These are phyloP conservation scores for Daphoenositta chrysoptera DNA, from an alignment of 2,113 vertebrate genomes.

Conservation along the genomic window DNA sequence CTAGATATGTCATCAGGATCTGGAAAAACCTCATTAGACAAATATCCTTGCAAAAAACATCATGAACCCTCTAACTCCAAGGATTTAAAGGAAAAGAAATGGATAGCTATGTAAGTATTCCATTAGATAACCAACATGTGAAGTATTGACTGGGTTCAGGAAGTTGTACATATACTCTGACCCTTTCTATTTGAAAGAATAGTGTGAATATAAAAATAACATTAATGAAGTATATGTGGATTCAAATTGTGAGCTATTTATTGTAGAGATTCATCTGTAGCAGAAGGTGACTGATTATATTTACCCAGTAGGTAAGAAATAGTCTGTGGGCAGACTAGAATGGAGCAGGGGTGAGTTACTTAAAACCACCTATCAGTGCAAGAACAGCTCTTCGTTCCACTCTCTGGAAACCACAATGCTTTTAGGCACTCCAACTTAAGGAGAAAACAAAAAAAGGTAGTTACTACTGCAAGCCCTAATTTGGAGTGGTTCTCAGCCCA, in stretches of 20 bases:
- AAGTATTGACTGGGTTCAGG: not conserved
- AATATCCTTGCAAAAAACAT: not conserved
- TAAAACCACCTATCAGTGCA: not conserved
- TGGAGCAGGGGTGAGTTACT: not conserved
- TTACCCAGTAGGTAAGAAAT: not conserved
- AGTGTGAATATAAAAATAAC: not conserved
- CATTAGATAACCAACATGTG: not conserved
- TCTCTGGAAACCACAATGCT: not conserved
- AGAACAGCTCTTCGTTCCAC: not conserved
- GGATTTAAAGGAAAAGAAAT: not conserved
- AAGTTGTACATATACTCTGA: not conserved
- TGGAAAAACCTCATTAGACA: not conserved
- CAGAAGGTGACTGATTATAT: not conserved
- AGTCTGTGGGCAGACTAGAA: not conserved
- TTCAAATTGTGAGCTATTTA: not conserved
- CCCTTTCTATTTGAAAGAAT: not conserved
- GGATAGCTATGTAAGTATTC: not conserved
- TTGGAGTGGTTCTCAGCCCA: not conserved
- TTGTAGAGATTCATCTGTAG: not conserved
- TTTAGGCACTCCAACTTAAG: not conserved
- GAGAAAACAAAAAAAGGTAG: not conserved
- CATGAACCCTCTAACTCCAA: fast-evolving
- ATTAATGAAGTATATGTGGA: not conserved
- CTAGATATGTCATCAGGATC: not conserved
- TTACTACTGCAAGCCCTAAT: not conserved